Percentiles rank a stretch among this genome's conserved stretches.
These are phyloP conservation scores for Polydrusus pterygomalis DNA, from an alignment of 2,888 invertebrate species.

Conservation along the genomic window DNA sequence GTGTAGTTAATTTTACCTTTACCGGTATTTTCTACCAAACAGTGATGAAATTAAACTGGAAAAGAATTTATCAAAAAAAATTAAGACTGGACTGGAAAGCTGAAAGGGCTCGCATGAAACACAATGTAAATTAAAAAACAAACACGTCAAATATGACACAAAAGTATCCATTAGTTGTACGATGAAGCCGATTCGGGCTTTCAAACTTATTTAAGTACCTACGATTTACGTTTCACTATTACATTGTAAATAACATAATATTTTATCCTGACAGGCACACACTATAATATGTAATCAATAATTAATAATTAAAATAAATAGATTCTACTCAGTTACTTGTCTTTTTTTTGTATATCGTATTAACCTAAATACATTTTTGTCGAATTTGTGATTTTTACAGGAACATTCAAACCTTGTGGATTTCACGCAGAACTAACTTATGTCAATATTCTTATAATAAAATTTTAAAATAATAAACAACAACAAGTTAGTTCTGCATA, in stretches of 20 bases:
- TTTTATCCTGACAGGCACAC: slow-evolving; percentile 72
- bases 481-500: too few relatives aligned
- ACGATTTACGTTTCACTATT: slow-evolving; percentile 71
- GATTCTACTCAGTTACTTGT: slow-evolving; percentile 68
- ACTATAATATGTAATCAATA: slow-evolving; percentile 73
- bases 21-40: too few relatives aligned
- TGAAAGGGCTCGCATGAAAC: slow-evolving; percentile 3
- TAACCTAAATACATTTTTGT: too few relatives aligned
- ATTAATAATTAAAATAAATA: slow-evolving; percentile 73
- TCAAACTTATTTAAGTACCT: slow-evolving; percentile 67
- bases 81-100: background rate
- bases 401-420: too few relatives aligned
- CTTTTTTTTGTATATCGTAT: slow-evolving; percentile 27
- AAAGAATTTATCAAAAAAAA: background rate
- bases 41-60: too few relatives aligned
- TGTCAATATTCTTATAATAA: too few relatives aligned
- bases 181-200: slow-evolving; percentile 32
- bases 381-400: too few relatives aligned
- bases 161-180: slow-evolving; percentile 51
- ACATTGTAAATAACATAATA: slow-evolving; percentile 73
- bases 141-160: slow-evolving; percentile 38
- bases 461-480: too few relatives aligned
- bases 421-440: too few relatives aligned
- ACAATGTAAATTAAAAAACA: slow-evolving; percentile 26
- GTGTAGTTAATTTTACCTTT: too few relatives aligned